Base-by-base conservation (phyloP, 2,888 invertebrate species). In the Acanthosepion esculentum region DNA sequence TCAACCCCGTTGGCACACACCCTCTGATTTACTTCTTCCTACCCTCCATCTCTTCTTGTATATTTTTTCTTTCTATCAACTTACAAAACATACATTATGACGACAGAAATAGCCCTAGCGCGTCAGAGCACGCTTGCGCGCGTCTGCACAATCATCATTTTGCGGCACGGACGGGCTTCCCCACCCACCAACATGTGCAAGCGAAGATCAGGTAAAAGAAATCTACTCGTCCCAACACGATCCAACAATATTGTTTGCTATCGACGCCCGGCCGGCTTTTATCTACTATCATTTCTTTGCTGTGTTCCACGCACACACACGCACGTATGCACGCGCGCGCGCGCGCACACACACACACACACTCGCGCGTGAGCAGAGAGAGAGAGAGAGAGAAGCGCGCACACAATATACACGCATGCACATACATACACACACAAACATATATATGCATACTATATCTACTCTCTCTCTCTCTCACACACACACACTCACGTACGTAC, bases 141-240 rank as follows among this genome's bases (percentile, higher is more conserved):
- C 78, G 78, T 78, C n/a, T n/a, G 78, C 23, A 78, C 78, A 78
- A 78, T 78, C 78, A n/a, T 78, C 78, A 78, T 78, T 78, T 78
- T n/a, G 78, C 78, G 78, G 78, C n/a, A 78, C 78, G 29, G 78
- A 78, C 78, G 78, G n/a, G n/a, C 78, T 78, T 78, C 78, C 78
- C 78, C 78, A 78, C 78, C 78, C 78, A 78, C 78, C n/a, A 78
- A 78, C 78, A 78, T n/a, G 78, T 78, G 78, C n/a, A n/a, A n/a
- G 78, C 78, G n/a, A 78, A 78, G 78, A 78, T 15, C 78, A 78
- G 78, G 78, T 78, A 78, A 78, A 78, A 78, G 78, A 78, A 78
- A 78, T n/a, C n/a, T 15, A 78, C n/a, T n/a, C 78, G n/a, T 15
- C 78, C 78, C n/a, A 7, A 15, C 78, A n/a, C n/a, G n/a, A 78